Base-by-base conservation (phyloP, 2,797 vertebrate genomes). In the Myiothlypis chrysogaster region DNA sequence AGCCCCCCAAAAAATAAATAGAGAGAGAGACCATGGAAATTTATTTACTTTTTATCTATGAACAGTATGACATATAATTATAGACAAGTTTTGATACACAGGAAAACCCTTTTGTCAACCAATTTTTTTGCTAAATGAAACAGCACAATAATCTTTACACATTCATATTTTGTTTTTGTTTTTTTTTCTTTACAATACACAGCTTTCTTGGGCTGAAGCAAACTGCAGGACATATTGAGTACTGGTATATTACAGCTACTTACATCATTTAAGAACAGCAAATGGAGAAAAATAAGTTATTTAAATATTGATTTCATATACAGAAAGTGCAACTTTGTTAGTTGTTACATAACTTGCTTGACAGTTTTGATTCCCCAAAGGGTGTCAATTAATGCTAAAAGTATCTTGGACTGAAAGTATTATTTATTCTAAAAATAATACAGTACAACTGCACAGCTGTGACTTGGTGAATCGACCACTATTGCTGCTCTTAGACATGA, bases 231-330 rank as follows among this genome's bases (percentile, higher is more conserved):
- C 98, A 98, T 98, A 98, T 98, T 98, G 98, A 98, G 97, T 99
- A 98, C 98, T 98, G 98, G 98, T 99, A 99, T 99, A 98, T 98
- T 99, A 99, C 99, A 99, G 98, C 98, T 99, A 99, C 99, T 99
- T 99, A 99, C 99, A 99, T 98, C 98, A 98, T 98, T 98, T 98
- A 98, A 98, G 98, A 98, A 98, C 98, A 98, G 97, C 97, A 98
- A 97, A 98, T 98, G 98, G 98, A 98, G 98, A 98, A 98, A 99
- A 99, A 99, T 99, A 99, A 99, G 98, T 99, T 99, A 99, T 99
- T 99, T 99, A 99, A 99, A 99, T 99, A 99, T 99, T 98, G 99
- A 99, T 99, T 99, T 99, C 99, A 99, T 99, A 99, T 99, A 99
- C 98, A 99, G 98, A 99, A 99, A 99, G 99, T 99, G 99, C 98